Evolutionary conservation across 2,797 vertebrate genomes (phyloP).

Genomic region (Petrocephalus schoutedeni): DNA sequence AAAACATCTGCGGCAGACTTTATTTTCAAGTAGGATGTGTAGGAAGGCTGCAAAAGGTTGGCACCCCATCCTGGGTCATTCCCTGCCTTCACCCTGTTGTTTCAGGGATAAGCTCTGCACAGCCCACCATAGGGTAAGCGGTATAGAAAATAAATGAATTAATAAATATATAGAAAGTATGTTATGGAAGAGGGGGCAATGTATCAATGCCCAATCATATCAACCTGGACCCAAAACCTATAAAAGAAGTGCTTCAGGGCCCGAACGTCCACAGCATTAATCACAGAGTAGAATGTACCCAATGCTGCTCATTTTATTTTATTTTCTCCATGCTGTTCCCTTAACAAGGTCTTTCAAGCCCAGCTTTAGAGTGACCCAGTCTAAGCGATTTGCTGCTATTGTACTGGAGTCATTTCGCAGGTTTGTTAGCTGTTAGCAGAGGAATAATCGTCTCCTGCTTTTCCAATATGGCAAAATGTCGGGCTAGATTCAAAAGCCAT

Average conservation of each 20-base stretch:
- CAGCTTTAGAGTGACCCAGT: neutral
- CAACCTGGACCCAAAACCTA: neutral
- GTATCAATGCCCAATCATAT: neutral
- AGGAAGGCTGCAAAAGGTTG: neutral
- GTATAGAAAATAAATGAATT: neutral
- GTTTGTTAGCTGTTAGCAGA: neutral
- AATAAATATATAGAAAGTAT: neutral
- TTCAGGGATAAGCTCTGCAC: neutral
- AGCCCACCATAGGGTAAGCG: neutral
- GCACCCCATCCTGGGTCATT: neutral
- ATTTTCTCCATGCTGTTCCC: neutral
- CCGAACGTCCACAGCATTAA: neutral
- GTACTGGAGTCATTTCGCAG: neutral
- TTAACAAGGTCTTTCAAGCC: neutral
- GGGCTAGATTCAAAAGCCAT: neutral
- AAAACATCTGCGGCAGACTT: constrained; percentile 29
- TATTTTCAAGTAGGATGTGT: neutral
- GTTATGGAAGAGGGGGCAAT: neutral
- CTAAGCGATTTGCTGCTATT: neutral
- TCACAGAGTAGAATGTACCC: neutral
- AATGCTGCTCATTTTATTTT: neutral
- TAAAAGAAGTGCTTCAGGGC: neutral
- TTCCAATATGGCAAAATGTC: neutral
- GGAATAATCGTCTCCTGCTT: neutral
- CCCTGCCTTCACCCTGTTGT: neutral